Base-by-base conservation (phyloP, 2,797 vertebrate genomes). In the Caiman crocodilus region DNA sequence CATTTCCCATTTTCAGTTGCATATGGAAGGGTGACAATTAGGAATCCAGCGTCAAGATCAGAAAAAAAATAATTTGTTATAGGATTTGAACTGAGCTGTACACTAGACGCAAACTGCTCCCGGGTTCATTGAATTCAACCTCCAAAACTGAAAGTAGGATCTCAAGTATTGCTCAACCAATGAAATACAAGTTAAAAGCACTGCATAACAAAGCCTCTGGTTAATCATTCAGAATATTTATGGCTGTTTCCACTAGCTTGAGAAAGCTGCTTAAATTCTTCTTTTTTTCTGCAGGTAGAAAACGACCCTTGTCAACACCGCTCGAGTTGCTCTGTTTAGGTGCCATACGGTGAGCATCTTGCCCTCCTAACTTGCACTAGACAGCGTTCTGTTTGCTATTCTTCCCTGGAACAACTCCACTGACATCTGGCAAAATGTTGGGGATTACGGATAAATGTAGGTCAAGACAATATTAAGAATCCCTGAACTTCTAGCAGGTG, bases 371-470 rank as follows among this genome's bases (percentile, higher is more conserved):
- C 65, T 61, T 94, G 82, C 4, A 93, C 76, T 76, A 91, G 90
- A 77, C 95, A 97, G 91, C 80, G 90, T 89, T 79, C 76, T 83
- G 85, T 89, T 88, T 61, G 50, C 64, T 95, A 89, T 82, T 95
- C 80, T 91, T 96, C 76, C 83, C 90, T 75, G 67, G 42, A 87
- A 95, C 85, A 60, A 92, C 60, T 87, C 78, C 78, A 14, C 9
- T 83, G 61, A 93, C 92, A 79, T 94, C 85, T 87, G 79, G 79
- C 84, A 94, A 91, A 81, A 42, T 87, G 90, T 82, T 91, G 93
- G 87, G 67, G 88, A 93, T 94, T 96, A 96, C 87, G 42, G 56
- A 89, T 88, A 94, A 90, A 92, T 50, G 11, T 50, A 50, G 3
- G 42, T 11, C 42, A 86, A 86, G 30, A 89, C 94, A 95, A n/a